Base-by-base conservation (phyloP, 2,113 vertebrate genomes). In the Chamaetylas fuelleborni region DNA sequence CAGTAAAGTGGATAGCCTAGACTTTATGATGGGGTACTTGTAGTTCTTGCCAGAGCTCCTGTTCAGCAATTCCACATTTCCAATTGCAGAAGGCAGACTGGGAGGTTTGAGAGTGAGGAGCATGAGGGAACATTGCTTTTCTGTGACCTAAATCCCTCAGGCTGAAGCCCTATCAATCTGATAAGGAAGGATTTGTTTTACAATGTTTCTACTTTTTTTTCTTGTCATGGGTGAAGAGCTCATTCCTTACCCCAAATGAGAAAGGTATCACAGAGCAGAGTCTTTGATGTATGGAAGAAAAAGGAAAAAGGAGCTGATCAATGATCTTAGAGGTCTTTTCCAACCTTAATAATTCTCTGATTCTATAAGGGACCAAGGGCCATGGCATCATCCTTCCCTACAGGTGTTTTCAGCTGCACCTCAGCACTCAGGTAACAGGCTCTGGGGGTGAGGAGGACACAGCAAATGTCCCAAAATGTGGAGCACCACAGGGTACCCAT, bases 1-100 rank as follows among this genome's bases (percentile, higher is more conserved):
- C 87, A 91, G 73, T 95, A 95, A 96, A 95, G 84, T 79, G 38
- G 70, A 91, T 64, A 87, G 77, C 70, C 74, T 89, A 45, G 74
- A 47, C 76, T 97, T 96, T 93, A 92, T 73, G 96, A 79, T 18
- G 40, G 38, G 94, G 58, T 50, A 29, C 76, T 93, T 91, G 54
- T 36, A 58, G 88, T 8, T 81, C 83, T 80, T 11, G 7, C 56
- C 33, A 31, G 62, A 5, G 22, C 61, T 92, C 31, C 5, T 19
- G 28, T 53, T 86, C 86, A 92, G 67, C 88, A 80, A 15, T 88
- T 71, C 80, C 64, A 36, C 1, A 3, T 73, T 92, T 92, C 67
- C 64, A 61, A 4, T 34, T 66, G 86, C 1, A 1, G 50, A 83
- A 50, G 56, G 34, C 40, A 81, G 70, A 11, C 23, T 5, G 31